Percentiles rank a stretch among this genome's conserved stretches.
These are phyloP conservation scores for Lamellibrachia satsuma DNA, from an alignment of 2,888 invertebrate species.

Conservation along the genomic window DNA sequence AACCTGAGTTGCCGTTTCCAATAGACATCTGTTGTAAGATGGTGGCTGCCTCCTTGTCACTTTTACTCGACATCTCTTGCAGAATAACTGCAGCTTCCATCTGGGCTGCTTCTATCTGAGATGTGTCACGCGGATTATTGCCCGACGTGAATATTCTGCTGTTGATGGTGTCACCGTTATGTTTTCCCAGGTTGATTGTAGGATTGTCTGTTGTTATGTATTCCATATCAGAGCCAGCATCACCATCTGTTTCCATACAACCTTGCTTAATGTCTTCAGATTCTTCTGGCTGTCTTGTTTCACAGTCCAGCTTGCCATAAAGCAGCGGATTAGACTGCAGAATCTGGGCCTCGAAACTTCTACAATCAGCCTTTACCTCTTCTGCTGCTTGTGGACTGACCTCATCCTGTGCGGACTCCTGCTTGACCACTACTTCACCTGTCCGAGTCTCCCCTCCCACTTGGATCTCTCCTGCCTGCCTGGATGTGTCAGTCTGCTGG, in stretches of 20 bases:
- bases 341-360: background rate
- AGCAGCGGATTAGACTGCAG: background rate
- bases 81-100: background rate
- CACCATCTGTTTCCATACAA: background rate
- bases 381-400: background rate
- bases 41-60: conserved; percentile 23
- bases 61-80: conserved; percentile 22
- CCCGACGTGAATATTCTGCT: background rate
- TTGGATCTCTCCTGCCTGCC: background rate
- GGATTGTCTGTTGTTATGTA: background rate
- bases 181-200: background rate
- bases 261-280: background rate
- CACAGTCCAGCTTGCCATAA: background rate
- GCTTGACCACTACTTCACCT: background rate
- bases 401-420: background rate
- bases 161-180: background rate
- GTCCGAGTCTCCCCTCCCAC: background rate
- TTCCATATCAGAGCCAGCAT: background rate
- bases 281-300: background rate
- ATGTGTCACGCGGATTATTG: background rate
- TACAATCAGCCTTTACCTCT: background rate
- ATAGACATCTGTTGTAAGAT: conserved; percentile 26
- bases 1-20: background rate
- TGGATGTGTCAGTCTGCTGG: background rate
- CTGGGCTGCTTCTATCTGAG: background rate